These are phyloP conservation scores for Macrobrachium nipponense DNA, from an alignment of 1,140 invertebrate species.

Conservation along the genomic window DNA sequence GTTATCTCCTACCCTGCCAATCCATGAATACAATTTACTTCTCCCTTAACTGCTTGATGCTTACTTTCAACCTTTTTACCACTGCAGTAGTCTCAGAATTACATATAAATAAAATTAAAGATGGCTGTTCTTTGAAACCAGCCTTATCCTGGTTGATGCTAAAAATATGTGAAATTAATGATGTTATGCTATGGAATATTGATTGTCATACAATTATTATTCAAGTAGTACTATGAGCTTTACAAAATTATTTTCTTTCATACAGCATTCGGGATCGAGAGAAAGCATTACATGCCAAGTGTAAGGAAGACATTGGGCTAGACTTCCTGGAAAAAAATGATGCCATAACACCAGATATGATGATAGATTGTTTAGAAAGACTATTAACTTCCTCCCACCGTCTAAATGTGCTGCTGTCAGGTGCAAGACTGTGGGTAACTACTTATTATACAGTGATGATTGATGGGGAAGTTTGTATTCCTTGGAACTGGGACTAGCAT, in stretches of 20 bases:
- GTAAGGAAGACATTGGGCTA: constrained; percentile 77
- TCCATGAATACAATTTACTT: no score
- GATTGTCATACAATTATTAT: not conserved
- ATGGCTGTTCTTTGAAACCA: not conserved
- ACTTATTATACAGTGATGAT: constrained; percentile 87
- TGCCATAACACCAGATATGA: constrained; percentile 87
- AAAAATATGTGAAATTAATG: no score
- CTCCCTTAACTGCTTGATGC: no score
- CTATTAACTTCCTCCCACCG: constrained; percentile 74
- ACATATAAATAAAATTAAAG: no score
- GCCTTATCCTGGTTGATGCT: not conserved
- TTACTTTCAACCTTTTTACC: no score
- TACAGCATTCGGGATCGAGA: constrained; percentile 83
- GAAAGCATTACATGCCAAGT: constrained; percentile 76
- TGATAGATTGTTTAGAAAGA: constrained; percentile 85
- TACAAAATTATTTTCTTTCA: constrained; percentile 64
- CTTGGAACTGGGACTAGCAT: constrained; percentile 39
- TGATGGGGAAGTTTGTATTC: constrained; percentile 44
- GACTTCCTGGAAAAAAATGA: constrained; percentile 85
- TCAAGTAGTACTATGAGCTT: not conserved
- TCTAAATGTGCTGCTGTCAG: constrained; percentile 69
- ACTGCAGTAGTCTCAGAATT: no score
- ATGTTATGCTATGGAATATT: not conserved
- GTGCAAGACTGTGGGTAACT: constrained; percentile 81
- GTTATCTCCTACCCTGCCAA: no score